Conservation (phyloP, 2,797 vertebrate genomes). For the Pseudochirops corinnae region DNA sequence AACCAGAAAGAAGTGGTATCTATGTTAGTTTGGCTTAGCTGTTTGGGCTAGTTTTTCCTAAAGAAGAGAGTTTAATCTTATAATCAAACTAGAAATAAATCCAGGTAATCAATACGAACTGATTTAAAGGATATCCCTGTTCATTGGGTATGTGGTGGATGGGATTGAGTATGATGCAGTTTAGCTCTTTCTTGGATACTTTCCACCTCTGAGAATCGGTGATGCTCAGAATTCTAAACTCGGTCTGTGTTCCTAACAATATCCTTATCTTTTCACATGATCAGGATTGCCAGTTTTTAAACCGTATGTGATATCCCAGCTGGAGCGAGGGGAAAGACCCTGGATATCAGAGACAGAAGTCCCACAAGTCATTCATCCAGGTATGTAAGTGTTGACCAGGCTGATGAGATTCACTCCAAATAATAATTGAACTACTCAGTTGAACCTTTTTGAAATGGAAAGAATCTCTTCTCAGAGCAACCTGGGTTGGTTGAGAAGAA, state of each 20-base stretch:
- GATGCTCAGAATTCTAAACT: not conserved
- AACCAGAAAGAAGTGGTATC: not conserved
- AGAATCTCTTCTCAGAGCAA: not conserved
- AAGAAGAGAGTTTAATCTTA: not conserved
- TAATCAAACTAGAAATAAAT: not conserved
- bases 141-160: not conserved
- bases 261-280: not conserved
- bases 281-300: not conserved
- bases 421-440: not conserved
- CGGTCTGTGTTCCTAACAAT: not conserved
- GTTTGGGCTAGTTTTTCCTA: not conserved
- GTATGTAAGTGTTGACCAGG: not conserved
- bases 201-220: not conserved
- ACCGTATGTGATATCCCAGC: not conserved
- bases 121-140: not conserved
- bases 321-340: not conserved
- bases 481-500: not conserved
- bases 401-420: not conserved
- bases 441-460: not conserved
- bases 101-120: not conserved
- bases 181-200: not conserved
- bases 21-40: not conserved
- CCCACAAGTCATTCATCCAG: not conserved
- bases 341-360: not conserved
- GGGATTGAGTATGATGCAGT: not conserved